A percentile compares a stretch with the other conserved stretches of the same genome.
These are phyloP conservation scores for Varroa destructor DNA, from an alignment of 1,140 invertebrate genomes.

Conservation along the genomic window DNA sequence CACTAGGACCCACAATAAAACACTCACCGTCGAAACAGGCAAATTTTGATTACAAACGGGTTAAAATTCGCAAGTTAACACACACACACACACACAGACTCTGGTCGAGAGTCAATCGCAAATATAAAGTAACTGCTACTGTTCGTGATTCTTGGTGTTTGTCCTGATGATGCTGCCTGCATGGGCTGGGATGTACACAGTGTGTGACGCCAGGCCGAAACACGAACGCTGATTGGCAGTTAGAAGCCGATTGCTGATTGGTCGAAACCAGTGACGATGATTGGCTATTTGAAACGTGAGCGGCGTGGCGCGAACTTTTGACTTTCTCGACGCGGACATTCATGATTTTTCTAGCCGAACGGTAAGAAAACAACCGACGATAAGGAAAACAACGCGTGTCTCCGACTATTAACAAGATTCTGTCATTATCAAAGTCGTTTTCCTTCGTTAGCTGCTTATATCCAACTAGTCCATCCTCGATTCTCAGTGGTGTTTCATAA, in stretches of 20 bases:
- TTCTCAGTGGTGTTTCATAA: too few species aligned
- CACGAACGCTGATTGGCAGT: constrained; percentile 13
- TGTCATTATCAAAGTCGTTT: too few species aligned
- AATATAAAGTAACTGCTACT: neutral
- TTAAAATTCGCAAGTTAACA: neutral
- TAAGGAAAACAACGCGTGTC: too few species aligned
- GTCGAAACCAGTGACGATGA: neutral
- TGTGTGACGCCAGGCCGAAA: constrained; percentile 5
- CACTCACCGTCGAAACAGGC: too few species aligned
- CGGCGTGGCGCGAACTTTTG: neutral
- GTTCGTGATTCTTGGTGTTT: neutral
- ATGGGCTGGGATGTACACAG: constrained; percentile 10
- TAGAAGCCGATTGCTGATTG: constrained; percentile 8
- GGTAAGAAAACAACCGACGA: too few species aligned
- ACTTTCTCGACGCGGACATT: too few species aligned
- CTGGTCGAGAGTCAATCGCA: neutral
- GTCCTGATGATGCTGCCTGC: neutral
- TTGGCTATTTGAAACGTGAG: constrained; percentile 11
- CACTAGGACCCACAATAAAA: too few species aligned
- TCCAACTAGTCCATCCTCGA: too few species aligned
- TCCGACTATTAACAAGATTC: too few species aligned
- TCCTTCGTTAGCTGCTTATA: too few species aligned
- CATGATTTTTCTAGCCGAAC: too few species aligned
- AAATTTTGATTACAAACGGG: too few species aligned
- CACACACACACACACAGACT: neutral